phyloP scores from a whole-genome alignment of 2,113 vertebrate genomes.

The Oryzias javanicus region DNA sequence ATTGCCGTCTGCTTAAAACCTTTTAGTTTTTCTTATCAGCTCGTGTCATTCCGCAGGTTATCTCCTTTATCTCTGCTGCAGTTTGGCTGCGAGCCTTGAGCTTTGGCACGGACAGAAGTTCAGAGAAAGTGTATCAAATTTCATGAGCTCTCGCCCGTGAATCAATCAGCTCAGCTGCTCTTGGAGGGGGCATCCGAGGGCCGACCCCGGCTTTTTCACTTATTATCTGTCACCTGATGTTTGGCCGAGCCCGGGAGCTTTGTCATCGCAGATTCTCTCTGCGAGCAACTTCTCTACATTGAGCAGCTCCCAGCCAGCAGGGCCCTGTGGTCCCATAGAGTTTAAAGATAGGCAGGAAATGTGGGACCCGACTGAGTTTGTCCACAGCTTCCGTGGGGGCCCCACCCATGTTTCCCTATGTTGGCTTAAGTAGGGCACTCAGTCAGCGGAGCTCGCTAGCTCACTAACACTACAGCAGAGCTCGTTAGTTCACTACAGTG shows the following conservation, averaged over 20 bases:
- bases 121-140: conserved; percentile 60
- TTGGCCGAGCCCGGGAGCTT: conserved; percentile 3
- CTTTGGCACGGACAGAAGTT: conserved; percentile 29
- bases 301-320: no score
- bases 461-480: no score
- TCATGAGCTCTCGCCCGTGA: conserved; percentile 59
- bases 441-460: no score
- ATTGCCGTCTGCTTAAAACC: neutral
- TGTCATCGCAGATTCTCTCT: neutral
- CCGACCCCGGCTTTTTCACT: conserved; percentile 17
- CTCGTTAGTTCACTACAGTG: no score
- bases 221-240: conserved; percentile 21
- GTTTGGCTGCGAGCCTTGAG: conserved; percentile 25
- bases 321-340: no score
- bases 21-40: conserved; percentile 2
- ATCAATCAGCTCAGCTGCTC: conserved; percentile 63
- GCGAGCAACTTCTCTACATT: neutral
- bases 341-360: no score
- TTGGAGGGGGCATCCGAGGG: conserved; percentile 31
- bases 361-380: no score
- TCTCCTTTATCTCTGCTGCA: conserved; percentile 33
- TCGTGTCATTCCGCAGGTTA: conserved; percentile 21
- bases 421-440: no score
- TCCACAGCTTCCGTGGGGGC: no score
- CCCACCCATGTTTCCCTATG: no score